Conservation (phyloP, 2,888 invertebrate species). For the Nomada fucata region DNA sequence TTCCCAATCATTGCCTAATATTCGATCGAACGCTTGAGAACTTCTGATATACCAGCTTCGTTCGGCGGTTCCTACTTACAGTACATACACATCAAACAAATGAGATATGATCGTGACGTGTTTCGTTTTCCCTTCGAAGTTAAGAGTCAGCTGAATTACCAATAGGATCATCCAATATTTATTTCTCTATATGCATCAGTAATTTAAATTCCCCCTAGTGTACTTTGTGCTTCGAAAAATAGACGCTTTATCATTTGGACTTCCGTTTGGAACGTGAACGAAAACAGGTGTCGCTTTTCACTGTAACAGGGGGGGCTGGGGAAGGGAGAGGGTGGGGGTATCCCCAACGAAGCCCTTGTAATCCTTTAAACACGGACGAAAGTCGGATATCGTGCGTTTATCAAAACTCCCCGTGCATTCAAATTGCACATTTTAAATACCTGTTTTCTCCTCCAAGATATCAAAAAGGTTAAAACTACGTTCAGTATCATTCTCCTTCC, state of each 20-base stretch:
- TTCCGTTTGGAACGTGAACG: background rate
- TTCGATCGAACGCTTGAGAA: no score
- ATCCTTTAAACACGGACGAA: background rate
- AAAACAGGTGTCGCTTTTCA: slow-evolving; percentile 20
- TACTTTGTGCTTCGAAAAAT: background rate
- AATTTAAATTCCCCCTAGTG: background rate
- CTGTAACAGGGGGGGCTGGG: no score
- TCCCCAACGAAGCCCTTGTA: background rate
- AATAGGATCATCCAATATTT: background rate
- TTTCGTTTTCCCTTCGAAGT: no score
- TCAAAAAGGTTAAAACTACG: background rate
- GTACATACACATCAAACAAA: no score
- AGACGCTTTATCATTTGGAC: background rate
- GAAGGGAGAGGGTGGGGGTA: no score
- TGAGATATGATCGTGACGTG: no score
- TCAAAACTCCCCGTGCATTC: background rate
- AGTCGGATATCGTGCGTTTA: slow-evolving; percentile 2
- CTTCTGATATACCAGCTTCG: no score
- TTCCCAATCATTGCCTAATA: no score
- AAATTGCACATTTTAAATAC: background rate
- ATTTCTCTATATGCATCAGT: no score
- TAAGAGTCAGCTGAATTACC: no score
- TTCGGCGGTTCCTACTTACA: no score
- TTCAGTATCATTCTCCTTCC: background rate
- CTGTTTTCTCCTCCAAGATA: background rate